Conservation (phyloP, 2,888 invertebrate species). For the Euzetes globulus region DNA sequence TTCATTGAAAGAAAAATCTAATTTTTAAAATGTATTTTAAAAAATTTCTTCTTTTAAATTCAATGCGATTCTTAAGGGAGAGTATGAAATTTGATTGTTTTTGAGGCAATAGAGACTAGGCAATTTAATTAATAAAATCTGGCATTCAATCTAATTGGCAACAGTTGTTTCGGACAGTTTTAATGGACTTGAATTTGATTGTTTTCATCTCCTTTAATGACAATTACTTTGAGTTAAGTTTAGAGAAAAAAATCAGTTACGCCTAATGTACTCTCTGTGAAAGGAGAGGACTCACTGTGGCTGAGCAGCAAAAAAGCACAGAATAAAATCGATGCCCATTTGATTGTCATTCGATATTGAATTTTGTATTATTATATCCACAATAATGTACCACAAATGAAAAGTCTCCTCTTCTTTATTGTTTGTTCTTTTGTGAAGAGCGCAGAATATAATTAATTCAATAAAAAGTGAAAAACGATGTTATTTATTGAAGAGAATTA, state of each 20-base stretch:
- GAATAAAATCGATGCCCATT: neutral
- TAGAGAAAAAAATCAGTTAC: neutral
- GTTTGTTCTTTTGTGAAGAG: no score
- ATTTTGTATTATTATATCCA: neutral
- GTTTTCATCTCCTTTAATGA: neutral
- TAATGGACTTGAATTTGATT: neutral
- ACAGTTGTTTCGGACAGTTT: neutral
- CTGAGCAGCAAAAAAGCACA: neutral
- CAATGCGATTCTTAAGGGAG: no score
- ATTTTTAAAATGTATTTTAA: neutral
- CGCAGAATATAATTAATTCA: no score
- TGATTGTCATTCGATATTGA: neutral
- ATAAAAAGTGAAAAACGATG: no score
- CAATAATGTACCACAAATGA: neutral
- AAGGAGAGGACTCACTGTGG: neutral
- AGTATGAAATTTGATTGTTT: neutral
- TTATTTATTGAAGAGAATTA: no score
- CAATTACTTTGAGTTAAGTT: neutral
- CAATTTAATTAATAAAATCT: neutral
- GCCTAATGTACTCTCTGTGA: neutral
- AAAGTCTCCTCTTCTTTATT: neutral
- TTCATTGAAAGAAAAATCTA: neutral
- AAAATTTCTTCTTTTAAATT: neutral
- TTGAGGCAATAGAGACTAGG: neutral
- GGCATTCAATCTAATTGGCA: slow-evolving; percentile 2